Evolutionary conservation across 2,888 invertebrate genomes (phyloP).

Genomic region (Hydropsyche betteni): DNA sequence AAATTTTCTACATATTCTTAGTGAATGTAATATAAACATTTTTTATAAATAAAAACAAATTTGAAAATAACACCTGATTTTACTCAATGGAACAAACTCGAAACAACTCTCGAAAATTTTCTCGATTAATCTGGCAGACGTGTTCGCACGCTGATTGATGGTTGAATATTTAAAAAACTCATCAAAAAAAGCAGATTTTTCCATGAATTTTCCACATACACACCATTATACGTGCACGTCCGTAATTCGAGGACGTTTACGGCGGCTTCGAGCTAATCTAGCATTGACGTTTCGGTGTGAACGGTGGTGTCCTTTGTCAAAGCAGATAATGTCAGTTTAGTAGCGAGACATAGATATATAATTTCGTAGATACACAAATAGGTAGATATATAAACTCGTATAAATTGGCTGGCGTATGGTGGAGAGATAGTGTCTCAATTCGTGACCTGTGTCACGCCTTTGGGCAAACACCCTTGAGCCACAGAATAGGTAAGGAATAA

Average conservation of each 20-base stretch:
- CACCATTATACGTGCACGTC: no score
- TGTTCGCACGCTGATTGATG: no score
- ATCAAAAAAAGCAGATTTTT: no score
- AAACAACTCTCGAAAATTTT: no score
- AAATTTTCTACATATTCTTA: not conserved
- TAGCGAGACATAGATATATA: not conserved
- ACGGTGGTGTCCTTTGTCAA: constrained; percentile 10
- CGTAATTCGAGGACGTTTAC: no score
- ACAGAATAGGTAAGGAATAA: no score
- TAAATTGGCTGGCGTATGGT: not conserved
- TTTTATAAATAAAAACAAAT: not conserved
- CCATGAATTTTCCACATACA: no score
- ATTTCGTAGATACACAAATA: not conserved
- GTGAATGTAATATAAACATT: not conserved
- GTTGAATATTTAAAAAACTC: no score
- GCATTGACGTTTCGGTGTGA: constrained; percentile 13
- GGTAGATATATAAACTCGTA: not conserved
- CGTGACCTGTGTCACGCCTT: constrained; percentile 1
- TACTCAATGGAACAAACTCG: no score
- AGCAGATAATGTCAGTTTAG: constrained; percentile 13
- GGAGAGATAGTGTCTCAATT: not conserved
- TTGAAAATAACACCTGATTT: not conserved
- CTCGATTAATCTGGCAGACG: no score
- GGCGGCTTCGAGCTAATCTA: constrained; percentile 1
- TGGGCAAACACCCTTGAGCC: no score